phyloP scores from a whole-genome alignment of 2,888 invertebrate species.

The Drosophila meridiana region DNA sequence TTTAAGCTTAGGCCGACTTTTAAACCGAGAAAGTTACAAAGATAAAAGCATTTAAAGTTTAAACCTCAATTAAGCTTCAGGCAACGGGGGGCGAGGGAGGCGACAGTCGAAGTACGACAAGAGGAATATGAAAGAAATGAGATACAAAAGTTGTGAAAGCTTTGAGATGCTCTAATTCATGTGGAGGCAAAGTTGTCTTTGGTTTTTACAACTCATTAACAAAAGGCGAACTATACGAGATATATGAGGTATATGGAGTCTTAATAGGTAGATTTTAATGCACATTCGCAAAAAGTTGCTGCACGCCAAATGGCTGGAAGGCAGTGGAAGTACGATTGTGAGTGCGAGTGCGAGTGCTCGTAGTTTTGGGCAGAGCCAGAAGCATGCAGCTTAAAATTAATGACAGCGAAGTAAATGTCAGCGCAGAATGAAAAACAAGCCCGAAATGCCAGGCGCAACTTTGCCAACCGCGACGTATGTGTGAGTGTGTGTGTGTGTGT shows the following conservation, averaged over 20 bases:
- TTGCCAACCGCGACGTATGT: constrained; percentile 64
- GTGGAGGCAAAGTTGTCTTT: not conserved
- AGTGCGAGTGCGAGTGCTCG: constrained; percentile 17
- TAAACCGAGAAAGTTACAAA: constrained; percentile 23
- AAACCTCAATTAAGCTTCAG: constrained; percentile 12
- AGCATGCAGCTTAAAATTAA: constrained; percentile 76
- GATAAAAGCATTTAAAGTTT: constrained; percentile 16
- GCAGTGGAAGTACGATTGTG: constrained; percentile 15
- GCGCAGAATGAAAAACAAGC: constrained; percentile 71
- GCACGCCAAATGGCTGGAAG: constrained; percentile 16
- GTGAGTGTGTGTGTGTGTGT: constrained; percentile 40
- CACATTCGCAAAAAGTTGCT: constrained; percentile 5
- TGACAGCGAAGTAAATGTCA: constrained; percentile 76
- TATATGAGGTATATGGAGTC: constrained; percentile 4
- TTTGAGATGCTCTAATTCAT: not conserved
- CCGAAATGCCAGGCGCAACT: constrained; percentile 62
- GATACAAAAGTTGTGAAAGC: not conserved
- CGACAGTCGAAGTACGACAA: not conserved
- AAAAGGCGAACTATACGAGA: not conserved
- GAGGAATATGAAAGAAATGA: not conserved
- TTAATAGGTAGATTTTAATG: constrained; percentile 20
- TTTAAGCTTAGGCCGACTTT: constrained; percentile 16
- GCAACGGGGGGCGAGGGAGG: not conserved
- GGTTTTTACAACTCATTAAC: constrained; percentile 1
- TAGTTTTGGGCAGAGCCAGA: constrained; percentile 34